phyloP scores from a whole-genome alignment of 2,888 invertebrate species.

The Apotomis turbidana region DNA sequence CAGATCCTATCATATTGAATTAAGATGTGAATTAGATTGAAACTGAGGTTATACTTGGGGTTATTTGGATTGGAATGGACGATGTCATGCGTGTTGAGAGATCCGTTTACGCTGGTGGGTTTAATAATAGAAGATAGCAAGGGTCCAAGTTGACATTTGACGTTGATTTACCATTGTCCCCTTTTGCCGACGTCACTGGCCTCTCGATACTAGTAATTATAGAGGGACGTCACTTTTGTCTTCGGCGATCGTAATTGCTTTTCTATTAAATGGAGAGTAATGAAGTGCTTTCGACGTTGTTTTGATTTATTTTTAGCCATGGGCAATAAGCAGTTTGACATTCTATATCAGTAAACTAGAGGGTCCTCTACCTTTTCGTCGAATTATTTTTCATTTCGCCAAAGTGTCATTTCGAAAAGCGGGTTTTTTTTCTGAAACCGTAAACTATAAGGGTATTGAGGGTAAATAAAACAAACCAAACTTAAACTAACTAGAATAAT shows the following conservation, averaged over 20 bases:
- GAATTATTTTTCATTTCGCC: too few species aligned
- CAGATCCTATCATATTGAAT: not conserved
- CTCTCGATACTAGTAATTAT: conserved; percentile 56
- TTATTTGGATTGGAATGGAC: conserved; percentile 44
- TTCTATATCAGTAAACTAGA: not conserved
- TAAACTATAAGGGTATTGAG: too few species aligned
- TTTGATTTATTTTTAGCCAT: conserved; percentile 17
- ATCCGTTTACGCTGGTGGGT: conserved; percentile 57
- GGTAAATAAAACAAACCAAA: too few species aligned
- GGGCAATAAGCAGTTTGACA: not conserved
- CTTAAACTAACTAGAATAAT: too few species aligned
- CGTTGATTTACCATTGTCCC: conserved; percentile 81
- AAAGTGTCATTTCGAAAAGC: too few species aligned
- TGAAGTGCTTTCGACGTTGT: conserved; percentile 35
- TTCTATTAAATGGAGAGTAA: conserved; percentile 36
- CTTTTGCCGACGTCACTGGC: conserved; percentile 71
- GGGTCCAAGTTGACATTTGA: conserved; percentile 78
- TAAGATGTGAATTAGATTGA: not conserved
- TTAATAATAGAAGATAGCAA: conserved; percentile 63
- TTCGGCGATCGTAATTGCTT: conserved; percentile 42
- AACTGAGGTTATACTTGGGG: not conserved
- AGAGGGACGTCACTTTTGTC: conserved; percentile 43
- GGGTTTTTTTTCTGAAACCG: too few species aligned
- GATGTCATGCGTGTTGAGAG: conserved; percentile 57
- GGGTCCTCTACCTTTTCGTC: too few species aligned